Evolutionary conservation across 2,888 invertebrate genomes (phyloP), one percentile per base, ranked within the genome.

Genomic region (Caenorhabditis sp.): DNA sequence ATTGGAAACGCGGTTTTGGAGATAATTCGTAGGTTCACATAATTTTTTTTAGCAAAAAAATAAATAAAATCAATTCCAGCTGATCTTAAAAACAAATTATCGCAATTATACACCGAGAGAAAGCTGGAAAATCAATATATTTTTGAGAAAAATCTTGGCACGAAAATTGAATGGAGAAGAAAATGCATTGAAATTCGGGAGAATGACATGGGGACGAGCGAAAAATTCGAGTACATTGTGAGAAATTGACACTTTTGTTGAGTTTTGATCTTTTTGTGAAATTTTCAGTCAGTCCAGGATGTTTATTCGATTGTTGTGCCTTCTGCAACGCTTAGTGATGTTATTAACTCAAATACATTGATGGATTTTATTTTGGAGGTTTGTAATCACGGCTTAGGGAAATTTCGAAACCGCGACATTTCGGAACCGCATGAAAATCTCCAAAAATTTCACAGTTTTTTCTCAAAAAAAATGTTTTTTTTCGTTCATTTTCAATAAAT

Each of bases 91-190:
- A 60, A 58, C 0, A 59, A 67, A 27, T 26, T 69, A 3, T 12
- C 53, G 14, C 27, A 60, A 27, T 26, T 77, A 10, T 77, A 69
- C 37, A 14, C 31, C 19, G 79, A 79, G 14, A 57, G 79, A 61
- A 79, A 79, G 49, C 62, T 76, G 24, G 69, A 67, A n/a, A 62
- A 69, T 50, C 79, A 79, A 26, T 24, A 71, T 50, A 54, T 60
- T 31, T 57, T 71, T 37, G 77, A 79, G 19, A 66, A 67, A 12
- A 19, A 50, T 27, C 21, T 78, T 63, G 76, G 69, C 37, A 73
- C 66, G 2, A 37, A 69, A 21, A 71, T 78, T 26, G 69, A 78
- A 27, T 78, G 73, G 69, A 21, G 71, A 21, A 21, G 78, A 36
- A 76, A 73, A 53, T 67, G 72, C 51, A 58, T 78, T 14, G 76